Evolutionary conservation across 2,113 vertebrate genomes (phyloP), one percentile per base, ranked within the genome.

Genomic region (Lichenostomus cassidix): DNA sequence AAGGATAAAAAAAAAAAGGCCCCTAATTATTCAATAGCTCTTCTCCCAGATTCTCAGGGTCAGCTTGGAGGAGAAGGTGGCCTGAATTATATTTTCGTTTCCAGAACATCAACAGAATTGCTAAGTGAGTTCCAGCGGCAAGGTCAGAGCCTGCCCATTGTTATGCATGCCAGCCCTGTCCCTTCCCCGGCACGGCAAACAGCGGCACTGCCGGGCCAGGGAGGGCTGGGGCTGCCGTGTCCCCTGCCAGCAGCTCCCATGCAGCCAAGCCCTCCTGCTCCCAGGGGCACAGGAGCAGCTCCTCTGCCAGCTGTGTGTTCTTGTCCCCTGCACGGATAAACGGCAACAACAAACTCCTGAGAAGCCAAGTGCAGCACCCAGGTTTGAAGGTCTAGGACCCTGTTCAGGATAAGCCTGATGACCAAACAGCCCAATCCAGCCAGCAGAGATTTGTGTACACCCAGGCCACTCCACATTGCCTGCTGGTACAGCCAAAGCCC

Each of bases 31-130:
- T 96, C 90, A 78, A 60, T 7, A 85, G 67, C 47, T 92, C 83
- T 93, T 89, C 93, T 88, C 83, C 53, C 83, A 44, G 52, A 74
- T 78, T 96, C 85, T 96, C 92, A 95, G 94, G 85, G 94, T 96
- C 94, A 94, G 85, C 71, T 55, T 94, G 65, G 88, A 95, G 95
- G 94, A 96, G 92, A 95, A 96, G 92, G 92, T 92, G 90, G 94
- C 90, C 85, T 97, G 94, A 92, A 95, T 95, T 90, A 95, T 77
- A 93, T 95, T 95, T 95, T 92, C 10, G 3, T 85, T 94, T 68
- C 63, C 85, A 93, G 94, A 86, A 88, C 90, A 90, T 56, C 75
- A 90, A 80, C 90, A 75, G 94, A 97, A 96, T 94, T 41, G 49
- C 88, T 96, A 96, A 96, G 67, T 42, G 91, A 95, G 94, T 94